A percentile compares a stretch with the other conserved stretches of the same genome.
These are phyloP conservation scores for Oophaga pumilio DNA, from an alignment of 2,113 vertebrate genomes.

Conservation along the genomic window DNA sequence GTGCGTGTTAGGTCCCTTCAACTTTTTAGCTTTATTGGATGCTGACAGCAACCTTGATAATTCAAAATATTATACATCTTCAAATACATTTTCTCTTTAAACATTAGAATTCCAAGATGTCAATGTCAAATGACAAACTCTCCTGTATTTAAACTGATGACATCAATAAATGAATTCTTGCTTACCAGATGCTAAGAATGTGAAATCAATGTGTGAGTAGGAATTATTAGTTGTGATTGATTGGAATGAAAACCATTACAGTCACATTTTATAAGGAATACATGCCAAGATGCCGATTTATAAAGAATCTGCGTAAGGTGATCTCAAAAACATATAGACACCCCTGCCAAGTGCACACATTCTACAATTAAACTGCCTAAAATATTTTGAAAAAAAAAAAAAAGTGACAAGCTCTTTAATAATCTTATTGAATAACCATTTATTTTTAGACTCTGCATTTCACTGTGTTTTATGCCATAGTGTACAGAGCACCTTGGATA, in stretches of 20 bases:
- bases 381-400: background rate
- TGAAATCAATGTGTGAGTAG: conserved; percentile 21
- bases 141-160: conserved; percentile 9
- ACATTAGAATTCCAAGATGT: background rate
- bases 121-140: conserved; percentile 15
- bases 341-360: background rate
- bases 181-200: conserved; percentile 27
- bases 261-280: background rate
- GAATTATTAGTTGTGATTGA: conserved; percentile 38
- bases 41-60: too few species aligned
- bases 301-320: background rate
- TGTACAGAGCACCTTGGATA: too few species aligned
- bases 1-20: too few species aligned
- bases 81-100: background rate
- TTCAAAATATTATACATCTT: too few species aligned
- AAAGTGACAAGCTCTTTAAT: too few species aligned
- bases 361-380: background rate
- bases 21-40: too few species aligned
- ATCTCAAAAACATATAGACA: conserved; percentile 29
- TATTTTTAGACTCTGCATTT: too few species aligned
- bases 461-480: too few species aligned
- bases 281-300: conserved; percentile 12
- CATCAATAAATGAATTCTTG: conserved; percentile 16
- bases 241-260: conserved; percentile 7
- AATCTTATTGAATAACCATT: too few species aligned